Base-by-base conservation (phyloP, 2,888 invertebrate genomes). In the Icerya purchasi region DNA sequence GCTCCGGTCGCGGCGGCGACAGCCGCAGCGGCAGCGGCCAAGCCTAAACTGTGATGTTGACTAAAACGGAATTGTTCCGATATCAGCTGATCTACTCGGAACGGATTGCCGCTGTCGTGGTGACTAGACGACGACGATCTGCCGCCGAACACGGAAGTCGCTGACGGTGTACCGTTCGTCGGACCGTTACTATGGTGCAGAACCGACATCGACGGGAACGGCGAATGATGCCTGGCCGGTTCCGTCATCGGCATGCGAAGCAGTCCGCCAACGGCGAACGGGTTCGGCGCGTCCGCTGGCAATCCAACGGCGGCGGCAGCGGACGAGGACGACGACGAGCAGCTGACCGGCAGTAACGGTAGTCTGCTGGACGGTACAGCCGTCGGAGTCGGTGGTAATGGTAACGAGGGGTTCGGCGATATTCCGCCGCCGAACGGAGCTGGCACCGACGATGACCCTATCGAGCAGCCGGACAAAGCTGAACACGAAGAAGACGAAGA, bases 81-180 rank as follows among this genome's bases (percentile, higher is more conserved):
- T 54, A 86, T 85, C 60, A 86, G 75, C 70, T 87, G 86, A 70
- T 89, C 88, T 81, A 87, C 84, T 66, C 86, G 78, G 72, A 84
- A 83, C 67, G 82, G 78, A 70, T 85, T 86, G n/a, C n/a, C n/a
- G n/a, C n/a, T n/a, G 68, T 84, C 82, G 69, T 84, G 84, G 69
- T 84, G 82, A 69, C 77, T 78, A 65, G 74, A 71, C 52, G 86
- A 84, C 65, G 74, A 71, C 52, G 86, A 84, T 65, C 88, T 77
- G 57, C 83, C 80, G 57, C 83, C 80, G 69, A 87, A 86, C 23
- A 86, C 76, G 23, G 81, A 65, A 23, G 66, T 60, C 36, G 36
- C 8, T 36, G 36, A 14, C 14, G 36, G 14, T 36, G 36, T 36
- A 62, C 64, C 61, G 60, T 59, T 63, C 64, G 62, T 57, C 57